A percentile compares a stretch with the other conserved stretches of the same genome.
Conservation (phyloP, 2,113 vertebrate species). For the Acanthisitta chloris region DNA sequence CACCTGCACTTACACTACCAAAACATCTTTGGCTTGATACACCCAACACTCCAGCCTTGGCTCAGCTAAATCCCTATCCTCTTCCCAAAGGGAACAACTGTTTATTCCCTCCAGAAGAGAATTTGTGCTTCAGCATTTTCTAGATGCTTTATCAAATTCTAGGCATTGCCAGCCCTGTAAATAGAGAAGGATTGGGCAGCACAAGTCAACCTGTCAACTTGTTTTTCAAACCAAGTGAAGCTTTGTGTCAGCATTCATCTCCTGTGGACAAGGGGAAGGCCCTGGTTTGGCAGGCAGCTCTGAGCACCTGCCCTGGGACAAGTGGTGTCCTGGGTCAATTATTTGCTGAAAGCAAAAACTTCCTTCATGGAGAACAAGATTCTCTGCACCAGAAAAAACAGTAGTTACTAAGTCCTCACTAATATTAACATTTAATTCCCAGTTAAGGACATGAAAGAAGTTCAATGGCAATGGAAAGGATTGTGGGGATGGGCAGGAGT, state of each 20-base stretch:
- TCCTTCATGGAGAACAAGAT: not conserved
- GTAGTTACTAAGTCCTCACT: not conserved
- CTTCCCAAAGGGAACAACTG: not conserved
- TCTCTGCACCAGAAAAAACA: not conserved
- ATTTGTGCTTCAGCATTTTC: not conserved
- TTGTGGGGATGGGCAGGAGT: not conserved
- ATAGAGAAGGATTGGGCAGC: not conserved
- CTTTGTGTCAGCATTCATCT: not conserved
- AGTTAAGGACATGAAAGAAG: not conserved
- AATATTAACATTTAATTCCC: not conserved
- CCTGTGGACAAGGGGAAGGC: not conserved
- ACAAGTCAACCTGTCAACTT: not conserved
- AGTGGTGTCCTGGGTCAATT: not conserved
- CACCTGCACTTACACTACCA: not conserved
- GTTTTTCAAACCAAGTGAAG: rapidly evolving
- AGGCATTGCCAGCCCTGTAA: not conserved
- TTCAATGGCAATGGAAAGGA: not conserved
- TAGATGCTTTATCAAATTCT: not conserved
- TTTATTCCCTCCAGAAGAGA: not conserved
- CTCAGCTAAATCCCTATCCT: not conserved
- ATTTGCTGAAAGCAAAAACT: not conserved
- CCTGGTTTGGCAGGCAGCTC: not conserved
- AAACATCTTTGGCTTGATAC: not conserved
- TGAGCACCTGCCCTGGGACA: not conserved
- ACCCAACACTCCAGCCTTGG: not conserved